Evolutionary conservation across 2,113 vertebrate genomes (phyloP).

Genomic region (Ginglymostoma cirratum): DNA sequence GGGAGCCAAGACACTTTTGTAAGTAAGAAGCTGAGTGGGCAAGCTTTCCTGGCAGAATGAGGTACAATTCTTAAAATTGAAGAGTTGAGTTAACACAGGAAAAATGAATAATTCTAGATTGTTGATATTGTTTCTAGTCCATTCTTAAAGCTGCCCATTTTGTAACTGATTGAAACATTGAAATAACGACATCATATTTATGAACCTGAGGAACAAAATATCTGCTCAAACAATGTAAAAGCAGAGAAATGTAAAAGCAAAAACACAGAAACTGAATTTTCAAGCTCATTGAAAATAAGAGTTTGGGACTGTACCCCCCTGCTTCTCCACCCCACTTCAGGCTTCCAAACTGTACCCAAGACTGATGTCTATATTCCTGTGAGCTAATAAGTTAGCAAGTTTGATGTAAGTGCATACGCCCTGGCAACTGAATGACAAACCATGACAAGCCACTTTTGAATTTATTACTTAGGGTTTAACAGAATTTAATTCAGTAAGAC

Average conservation of each 20-base stretch:
- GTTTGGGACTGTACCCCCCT: too few relatives aligned
- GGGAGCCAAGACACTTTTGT: conserved; percentile 45
- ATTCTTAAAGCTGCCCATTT: background rate
- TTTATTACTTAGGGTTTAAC: background rate
- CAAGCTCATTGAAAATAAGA: background rate
- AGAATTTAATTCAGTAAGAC: background rate
- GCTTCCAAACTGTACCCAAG: background rate
- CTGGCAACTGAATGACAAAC: background rate
- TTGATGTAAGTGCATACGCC: background rate
- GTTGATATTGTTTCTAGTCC: background rate
- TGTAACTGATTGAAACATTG: too few relatives aligned
- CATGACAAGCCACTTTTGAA: background rate
- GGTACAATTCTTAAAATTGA: background rate
- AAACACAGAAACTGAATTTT: background rate
- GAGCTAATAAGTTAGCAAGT: background rate
- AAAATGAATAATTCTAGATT: background rate
- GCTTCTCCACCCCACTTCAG: background rate
- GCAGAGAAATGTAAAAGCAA: background rate
- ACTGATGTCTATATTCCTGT: background rate
- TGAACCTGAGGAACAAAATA: background rate
- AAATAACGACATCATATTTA: background rate
- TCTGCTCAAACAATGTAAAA: background rate
- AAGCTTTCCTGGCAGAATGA: conserved; percentile 17
- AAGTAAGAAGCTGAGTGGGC: conserved; percentile 32
- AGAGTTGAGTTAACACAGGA: background rate